A percentile compares a stretch with the other conserved stretches of the same genome.
Conservation (phyloP, 2,888 invertebrate genomes). For the Hypolimnas misippus region DNA sequence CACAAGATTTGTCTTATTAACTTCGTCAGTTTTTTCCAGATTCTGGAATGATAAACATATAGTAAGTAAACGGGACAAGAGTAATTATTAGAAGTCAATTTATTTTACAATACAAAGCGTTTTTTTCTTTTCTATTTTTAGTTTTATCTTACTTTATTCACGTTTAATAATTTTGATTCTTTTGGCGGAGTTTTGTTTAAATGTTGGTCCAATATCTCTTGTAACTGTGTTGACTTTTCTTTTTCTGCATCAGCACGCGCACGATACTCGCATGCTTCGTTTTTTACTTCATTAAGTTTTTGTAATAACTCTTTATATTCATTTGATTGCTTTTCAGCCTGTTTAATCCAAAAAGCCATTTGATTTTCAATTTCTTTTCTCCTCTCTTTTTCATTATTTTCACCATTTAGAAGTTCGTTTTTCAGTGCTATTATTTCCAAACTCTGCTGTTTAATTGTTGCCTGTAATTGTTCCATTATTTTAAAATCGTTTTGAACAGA, state of each 20-base stretch:
- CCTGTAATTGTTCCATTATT: constrained; percentile 68
- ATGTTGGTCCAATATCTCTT: constrained; percentile 59
- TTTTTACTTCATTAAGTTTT: constrained; percentile 66
- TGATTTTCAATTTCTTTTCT: constrained; percentile 65
- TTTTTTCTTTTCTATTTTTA: constrained; percentile 12
- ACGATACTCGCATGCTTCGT: constrained; percentile 65
- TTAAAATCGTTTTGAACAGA: constrained; percentile 54
- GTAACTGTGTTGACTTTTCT: constrained; percentile 59
- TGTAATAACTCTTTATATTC: constrained; percentile 69
- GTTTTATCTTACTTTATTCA: no score
- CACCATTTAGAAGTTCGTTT: constrained; percentile 70
- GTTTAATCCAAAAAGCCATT: constrained; percentile 64
- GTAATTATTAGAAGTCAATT: neutral
- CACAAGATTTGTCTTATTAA: constrained; percentile 36
- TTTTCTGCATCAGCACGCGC: constrained; percentile 63
- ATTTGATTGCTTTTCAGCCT: constrained; percentile 66
- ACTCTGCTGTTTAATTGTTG: constrained; percentile 79
- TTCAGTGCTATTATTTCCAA: constrained; percentile 76
- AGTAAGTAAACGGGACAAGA: neutral
- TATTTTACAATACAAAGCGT: neutral
- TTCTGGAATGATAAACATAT: neutral
- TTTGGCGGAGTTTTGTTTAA: constrained; percentile 45
- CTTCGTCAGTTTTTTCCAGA: constrained; percentile 16
- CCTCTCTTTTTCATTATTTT: constrained; percentile 56
- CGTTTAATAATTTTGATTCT: constrained; percentile 18